Evolutionary conservation across 2,888 invertebrate genomes (phyloP), one percentile per base, ranked within the genome.

Genomic region (Aquatica leii): DNA sequence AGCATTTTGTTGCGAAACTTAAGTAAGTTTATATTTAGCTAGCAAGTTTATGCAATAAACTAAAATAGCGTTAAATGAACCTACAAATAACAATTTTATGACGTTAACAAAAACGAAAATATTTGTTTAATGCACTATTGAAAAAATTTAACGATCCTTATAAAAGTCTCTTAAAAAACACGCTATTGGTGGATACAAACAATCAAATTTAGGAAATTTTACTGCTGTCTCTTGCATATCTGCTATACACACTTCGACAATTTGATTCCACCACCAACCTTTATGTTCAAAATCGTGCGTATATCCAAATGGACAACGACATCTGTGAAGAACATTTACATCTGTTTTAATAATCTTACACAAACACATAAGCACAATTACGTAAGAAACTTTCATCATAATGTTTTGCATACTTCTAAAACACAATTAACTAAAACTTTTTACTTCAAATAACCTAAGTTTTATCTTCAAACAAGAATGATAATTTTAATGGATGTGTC

Each of bases 221-320:
- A 40, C 49, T 31, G 65, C 60, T 15, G 65, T 65, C 12, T 57
- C 34, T 54, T 65, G 58, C 2, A 46, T 65, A 35, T 46, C 58
- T 49, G 65, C 65, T 31, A 65, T 11, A 37, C 65, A 65, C 15
- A 65, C 65, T 49, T 65, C 65, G 11, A 57, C 43, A 43, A 58
- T 43, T 43, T 57, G 60, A 61, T 60, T 61, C 65, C 65, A 65
- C 60, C 57, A 65, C 65, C 65, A 65, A 24, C 65, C 65, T 51
- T 61, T 65, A 8, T 37, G 40, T 41, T 65, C 65, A 35, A 65
- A 58, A 35, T 54, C 46, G 35, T 65, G 60, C 14, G 31, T 24
- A 41, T 65, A 65, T 18, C 65, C 65, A 21, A 57, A 61, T n/a
- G 65, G 65, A 18, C 65, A 65, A 31, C 31, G 37, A 21, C 65